Conservation (phyloP, 2,888 invertebrate species). For the Eristalis arbustorum region DNA sequence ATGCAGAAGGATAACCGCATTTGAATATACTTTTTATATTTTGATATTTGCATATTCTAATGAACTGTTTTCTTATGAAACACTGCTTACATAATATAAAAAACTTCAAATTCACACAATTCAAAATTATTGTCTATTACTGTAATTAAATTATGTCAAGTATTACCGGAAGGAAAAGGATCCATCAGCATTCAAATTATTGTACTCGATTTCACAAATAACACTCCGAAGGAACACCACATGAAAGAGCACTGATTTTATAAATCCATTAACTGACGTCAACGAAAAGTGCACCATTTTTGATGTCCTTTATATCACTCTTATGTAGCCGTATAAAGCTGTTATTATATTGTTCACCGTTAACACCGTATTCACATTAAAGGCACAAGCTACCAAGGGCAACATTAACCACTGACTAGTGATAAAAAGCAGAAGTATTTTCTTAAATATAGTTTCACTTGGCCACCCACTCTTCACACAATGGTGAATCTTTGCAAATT, state of each 20-base stretch:
- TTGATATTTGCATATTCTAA: too few species aligned
- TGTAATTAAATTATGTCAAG: background rate
- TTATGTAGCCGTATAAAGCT: background rate
- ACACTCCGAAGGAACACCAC: constrained; percentile 40
- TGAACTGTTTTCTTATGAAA: too few species aligned
- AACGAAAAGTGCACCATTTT: constrained; percentile 12
- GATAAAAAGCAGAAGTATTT: constrained; percentile 46
- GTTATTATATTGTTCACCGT: background rate
- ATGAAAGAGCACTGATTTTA: constrained; percentile 19
- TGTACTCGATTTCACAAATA: constrained; percentile 81
- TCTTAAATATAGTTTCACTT: constrained; percentile 76
- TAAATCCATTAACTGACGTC: constrained; percentile 5
- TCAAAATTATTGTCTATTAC: background rate
- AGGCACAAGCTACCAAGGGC: constrained; percentile 28
- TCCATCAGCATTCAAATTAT: constrained; percentile 86
- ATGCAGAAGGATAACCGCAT: too few species aligned
- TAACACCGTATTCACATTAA: background rate
- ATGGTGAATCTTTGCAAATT: constrained; percentile 42
- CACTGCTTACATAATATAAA: too few species aligned
- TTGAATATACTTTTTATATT: too few species aligned
- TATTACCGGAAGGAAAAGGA: constrained; percentile 87
- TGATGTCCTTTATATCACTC: background rate
- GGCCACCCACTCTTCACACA: constrained; percentile 75
- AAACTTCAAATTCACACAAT: background rate
- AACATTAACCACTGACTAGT: constrained; percentile 52